A percentile compares a stretch with the other conserved stretches of the same genome.
Evolutionary conservation across 2,888 invertebrate species (phyloP).

Genomic region (Oscheius sp.): DNA sequence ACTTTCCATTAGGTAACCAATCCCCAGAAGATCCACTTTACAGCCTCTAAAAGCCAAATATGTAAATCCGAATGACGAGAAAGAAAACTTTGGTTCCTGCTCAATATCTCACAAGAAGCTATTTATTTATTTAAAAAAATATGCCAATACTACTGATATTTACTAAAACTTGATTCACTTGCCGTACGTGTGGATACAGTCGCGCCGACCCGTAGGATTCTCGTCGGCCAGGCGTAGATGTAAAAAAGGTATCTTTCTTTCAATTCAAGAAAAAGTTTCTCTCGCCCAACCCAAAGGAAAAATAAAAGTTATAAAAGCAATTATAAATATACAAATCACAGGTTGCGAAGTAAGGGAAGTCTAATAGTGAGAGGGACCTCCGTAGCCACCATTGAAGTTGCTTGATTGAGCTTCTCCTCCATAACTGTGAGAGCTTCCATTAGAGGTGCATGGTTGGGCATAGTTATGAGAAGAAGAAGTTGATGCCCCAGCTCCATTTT

Average conservation of each 20-base stretch:
- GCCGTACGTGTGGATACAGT: conserved; percentile 20
- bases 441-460: neutral
- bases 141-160: neutral
- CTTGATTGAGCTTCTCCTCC: neutral
- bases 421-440: neutral
- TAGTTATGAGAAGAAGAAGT: neutral
- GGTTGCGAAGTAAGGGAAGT: neutral
- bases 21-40: no score
- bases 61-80: no score
- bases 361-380: neutral
- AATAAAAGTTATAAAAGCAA: conserved; percentile 5
- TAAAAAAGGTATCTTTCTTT: neutral
- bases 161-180: conserved; percentile 5
- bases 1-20: no score
- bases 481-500: neutral
- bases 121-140: neutral
- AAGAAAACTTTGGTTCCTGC: no score
- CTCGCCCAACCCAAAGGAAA: neutral
- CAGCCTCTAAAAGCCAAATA: no score
- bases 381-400: neutral
- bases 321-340: neutral
- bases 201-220: conserved; percentile 6
- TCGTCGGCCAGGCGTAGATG: conserved; percentile 9
- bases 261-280: neutral
- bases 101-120: no score